phyloP scores from a whole-genome alignment of 2,888 invertebrate genomes.

The Pedicia rivosa region DNA sequence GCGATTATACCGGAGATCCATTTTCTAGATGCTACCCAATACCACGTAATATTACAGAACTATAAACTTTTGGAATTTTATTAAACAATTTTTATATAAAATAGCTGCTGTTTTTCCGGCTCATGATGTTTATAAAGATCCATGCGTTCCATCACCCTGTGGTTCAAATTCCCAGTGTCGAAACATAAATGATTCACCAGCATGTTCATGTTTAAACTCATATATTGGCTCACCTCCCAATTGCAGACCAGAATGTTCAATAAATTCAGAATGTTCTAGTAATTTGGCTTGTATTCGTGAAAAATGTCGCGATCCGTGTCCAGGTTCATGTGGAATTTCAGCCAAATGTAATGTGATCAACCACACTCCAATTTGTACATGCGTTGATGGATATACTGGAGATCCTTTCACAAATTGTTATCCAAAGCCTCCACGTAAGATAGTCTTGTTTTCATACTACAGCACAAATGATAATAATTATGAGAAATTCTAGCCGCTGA shows the following conservation, averaged over 20 bases:
- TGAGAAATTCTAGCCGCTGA: conserved; percentile 1
- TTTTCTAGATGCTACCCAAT: conserved; percentile 37
- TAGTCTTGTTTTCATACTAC: no score
- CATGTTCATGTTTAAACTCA: conserved; percentile 49
- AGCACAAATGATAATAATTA: no score
- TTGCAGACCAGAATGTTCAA: conserved; percentile 54
- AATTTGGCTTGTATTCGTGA: conserved; percentile 51
- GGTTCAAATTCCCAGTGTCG: conserved; percentile 60
- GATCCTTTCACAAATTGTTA: conserved; percentile 58
- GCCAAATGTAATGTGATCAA: conserved; percentile 58
- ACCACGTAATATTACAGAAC: not conserved
- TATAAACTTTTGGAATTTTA: no score
- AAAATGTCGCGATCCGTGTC: conserved; percentile 60
- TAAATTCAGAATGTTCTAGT: conserved; percentile 51
- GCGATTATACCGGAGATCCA: conserved; percentile 56
- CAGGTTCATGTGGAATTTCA: conserved; percentile 60
- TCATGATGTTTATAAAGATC: conserved; percentile 34
- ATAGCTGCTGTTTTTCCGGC: no score
- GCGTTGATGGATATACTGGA: conserved; percentile 46
- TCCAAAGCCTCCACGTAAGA: conserved; percentile 30
- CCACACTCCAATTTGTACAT: conserved; percentile 60
- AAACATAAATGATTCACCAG: conserved; percentile 40
- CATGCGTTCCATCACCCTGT: conserved; percentile 62
- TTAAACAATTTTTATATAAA: no score
- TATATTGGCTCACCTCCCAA: conserved; percentile 57